These are phyloP conservation scores for Frankliniella intonsa DNA, from an alignment of 2,888 invertebrate genomes.

Conservation along the genomic window DNA sequence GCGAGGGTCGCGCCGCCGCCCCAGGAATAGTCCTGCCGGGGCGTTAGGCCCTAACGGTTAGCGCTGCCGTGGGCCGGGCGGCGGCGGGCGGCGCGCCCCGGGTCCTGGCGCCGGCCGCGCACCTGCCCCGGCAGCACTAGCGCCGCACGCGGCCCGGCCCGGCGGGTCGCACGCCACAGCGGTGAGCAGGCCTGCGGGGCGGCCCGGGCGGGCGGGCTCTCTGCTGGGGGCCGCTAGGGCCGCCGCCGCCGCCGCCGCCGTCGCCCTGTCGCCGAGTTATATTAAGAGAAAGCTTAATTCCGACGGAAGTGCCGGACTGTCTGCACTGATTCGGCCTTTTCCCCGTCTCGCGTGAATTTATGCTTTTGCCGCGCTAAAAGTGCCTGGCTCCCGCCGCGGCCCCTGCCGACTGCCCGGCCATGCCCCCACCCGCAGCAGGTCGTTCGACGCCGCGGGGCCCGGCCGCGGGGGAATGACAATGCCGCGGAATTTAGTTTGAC, in stretches of 20 bases:
- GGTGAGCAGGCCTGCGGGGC: neutral
- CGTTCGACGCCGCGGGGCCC: neutral
- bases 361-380: neutral
- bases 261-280: constrained; percentile 7
- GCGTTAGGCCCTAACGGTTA: neutral
- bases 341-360: neutral
- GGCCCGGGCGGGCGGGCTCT: neutral
- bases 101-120: neutral
- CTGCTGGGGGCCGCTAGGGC: neutral
- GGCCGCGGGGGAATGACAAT: neutral
- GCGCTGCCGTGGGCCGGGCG: neutral
- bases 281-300: constrained; percentile 20
- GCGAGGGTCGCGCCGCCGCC: neutral
- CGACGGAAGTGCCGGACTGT: constrained; percentile 18
- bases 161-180: neutral
- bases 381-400: neutral
- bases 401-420: neutral
- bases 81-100: neutral
- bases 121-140: neutral
- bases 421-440: neutral
- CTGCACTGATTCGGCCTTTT: neutral
- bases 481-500: no score
- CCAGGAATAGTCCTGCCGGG: neutral
- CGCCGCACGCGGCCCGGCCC: neutral
- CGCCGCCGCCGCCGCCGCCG: neutral